phyloP scores from a whole-genome alignment of 2,888 invertebrate species.

The Gastracanthus pulcherrimus region DNA sequence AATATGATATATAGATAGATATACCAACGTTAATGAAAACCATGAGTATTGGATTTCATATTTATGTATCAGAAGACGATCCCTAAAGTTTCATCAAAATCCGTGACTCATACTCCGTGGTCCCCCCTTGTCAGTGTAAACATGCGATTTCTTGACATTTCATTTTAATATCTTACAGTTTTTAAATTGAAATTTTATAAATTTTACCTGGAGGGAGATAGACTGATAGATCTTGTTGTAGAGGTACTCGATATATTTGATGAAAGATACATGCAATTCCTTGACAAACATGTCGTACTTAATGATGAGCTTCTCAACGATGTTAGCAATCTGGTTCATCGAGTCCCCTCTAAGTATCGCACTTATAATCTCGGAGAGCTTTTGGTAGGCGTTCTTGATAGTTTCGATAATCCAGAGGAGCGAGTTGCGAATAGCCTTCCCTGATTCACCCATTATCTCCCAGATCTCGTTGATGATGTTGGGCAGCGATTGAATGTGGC shows the following conservation, averaged over 20 bases:
- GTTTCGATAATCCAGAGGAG: slow-evolving; percentile 86
- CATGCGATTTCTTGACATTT: too few relatives aligned
- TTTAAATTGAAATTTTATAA: neutral
- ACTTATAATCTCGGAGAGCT: slow-evolving; percentile 84
- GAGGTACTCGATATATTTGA: slow-evolving; percentile 86
- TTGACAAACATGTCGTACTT: slow-evolving; percentile 90
- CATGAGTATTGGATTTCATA: too few relatives aligned
- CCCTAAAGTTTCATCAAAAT: too few relatives aligned
- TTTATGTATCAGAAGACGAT: too few relatives aligned
- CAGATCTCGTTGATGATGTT: slow-evolving; percentile 90
- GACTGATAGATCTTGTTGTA: slow-evolving; percentile 85
- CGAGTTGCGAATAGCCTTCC: slow-evolving; percentile 87
- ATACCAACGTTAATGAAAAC: too few relatives aligned
- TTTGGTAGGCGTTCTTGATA: slow-evolving; percentile 85
- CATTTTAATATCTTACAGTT: too few relatives aligned
- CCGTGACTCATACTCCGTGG: too few relatives aligned
- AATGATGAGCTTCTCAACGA: slow-evolving; percentile 84
- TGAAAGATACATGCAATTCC: slow-evolving; percentile 85
- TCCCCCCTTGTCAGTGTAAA: too few relatives aligned
- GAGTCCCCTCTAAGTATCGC: slow-evolving; percentile 87
- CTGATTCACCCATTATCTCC: slow-evolving; percentile 92
- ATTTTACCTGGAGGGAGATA: slow-evolving; percentile 81
- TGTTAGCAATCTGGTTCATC: slow-evolving; percentile 84
- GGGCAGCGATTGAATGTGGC: slow-evolving; percentile 88
- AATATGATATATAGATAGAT: too few relatives aligned